Conservation (phyloP, 2,888 invertebrate genomes). For the Synanthedon formicaeformis region DNA sequence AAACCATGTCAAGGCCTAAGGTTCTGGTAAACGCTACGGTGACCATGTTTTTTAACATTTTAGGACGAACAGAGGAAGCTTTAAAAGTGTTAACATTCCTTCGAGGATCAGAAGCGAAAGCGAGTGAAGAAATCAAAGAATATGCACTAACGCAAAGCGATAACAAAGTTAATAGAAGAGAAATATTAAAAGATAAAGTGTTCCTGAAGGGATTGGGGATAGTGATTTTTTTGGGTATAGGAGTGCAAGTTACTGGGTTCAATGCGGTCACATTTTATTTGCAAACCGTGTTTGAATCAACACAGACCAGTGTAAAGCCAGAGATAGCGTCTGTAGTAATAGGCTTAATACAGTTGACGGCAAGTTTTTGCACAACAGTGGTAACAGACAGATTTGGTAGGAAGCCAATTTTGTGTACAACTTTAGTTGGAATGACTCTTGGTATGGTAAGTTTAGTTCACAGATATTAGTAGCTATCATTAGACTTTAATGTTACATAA, state of each 20-base stretch:
- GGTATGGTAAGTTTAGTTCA: constrained; percentile 25
- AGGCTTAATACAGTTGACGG: constrained; percentile 33
- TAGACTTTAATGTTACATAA: no score
- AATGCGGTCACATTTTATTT: constrained; percentile 38
- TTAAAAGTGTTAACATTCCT: constrained; percentile 6
- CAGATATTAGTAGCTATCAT: background rate
- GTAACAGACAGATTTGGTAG: constrained; percentile 26
- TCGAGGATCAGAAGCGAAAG: constrained; percentile 6
- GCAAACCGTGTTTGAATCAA: constrained; percentile 38
- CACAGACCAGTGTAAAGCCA: constrained; percentile 31
- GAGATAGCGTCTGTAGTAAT: constrained; percentile 35
- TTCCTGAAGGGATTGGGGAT: constrained; percentile 20
- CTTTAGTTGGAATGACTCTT: constrained; percentile 20
- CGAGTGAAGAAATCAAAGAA: constrained; percentile 8
- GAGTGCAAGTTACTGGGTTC: constrained; percentile 27
- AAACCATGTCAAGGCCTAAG: background rate
- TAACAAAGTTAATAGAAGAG: constrained; percentile 8
- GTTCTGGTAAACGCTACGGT: background rate
- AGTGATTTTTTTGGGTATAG: constrained; percentile 15
- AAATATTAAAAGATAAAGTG: constrained; percentile 17
- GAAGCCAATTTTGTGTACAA: constrained; percentile 22
- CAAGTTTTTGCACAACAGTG: constrained; percentile 27
- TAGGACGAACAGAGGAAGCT: constrained; percentile 10
- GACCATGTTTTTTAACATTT: background rate
- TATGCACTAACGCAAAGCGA: constrained; percentile 7